phyloP scores from a whole-genome alignment of 2,888 invertebrate species.

The Aphodius granarius region DNA sequence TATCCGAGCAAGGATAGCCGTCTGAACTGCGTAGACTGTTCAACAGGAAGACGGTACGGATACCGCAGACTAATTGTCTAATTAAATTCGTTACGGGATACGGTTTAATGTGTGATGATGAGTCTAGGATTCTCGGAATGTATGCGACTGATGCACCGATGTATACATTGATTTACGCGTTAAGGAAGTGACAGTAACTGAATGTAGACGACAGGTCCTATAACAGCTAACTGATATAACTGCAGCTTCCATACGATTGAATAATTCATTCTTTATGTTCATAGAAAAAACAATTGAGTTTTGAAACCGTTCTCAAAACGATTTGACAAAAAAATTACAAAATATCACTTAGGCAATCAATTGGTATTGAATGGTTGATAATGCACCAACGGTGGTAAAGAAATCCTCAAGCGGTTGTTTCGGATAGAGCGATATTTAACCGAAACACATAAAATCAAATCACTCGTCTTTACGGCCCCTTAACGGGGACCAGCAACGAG shows the following conservation, averaged over 20 bases:
- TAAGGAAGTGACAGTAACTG: background rate
- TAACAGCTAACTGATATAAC: background rate
- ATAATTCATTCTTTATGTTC: background rate
- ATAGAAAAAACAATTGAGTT: background rate
- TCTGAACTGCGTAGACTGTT: background rate
- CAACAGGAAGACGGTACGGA: background rate
- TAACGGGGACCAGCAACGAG: conserved; percentile 41
- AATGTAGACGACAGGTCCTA: background rate
- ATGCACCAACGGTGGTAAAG: background rate
- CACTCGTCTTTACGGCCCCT: conserved; percentile 55
- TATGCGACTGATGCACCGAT: background rate
- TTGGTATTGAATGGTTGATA: too few relatives aligned
- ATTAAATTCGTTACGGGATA: background rate
- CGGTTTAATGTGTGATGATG: background rate
- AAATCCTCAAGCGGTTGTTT: conserved; percentile 18
- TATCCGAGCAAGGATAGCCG: background rate
- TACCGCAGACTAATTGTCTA: background rate
- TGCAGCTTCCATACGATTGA: background rate
- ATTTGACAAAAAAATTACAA: too few relatives aligned
- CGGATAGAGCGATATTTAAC: conserved; percentile 53
- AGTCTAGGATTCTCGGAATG: background rate
- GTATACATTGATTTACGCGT: background rate
- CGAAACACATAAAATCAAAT: conserved; percentile 56
- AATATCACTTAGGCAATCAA: too few relatives aligned
- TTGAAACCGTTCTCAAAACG: too few relatives aligned